Base-by-base conservation (phyloP, 2,888 invertebrate genomes). In the Autographa pulchrina region DNA sequence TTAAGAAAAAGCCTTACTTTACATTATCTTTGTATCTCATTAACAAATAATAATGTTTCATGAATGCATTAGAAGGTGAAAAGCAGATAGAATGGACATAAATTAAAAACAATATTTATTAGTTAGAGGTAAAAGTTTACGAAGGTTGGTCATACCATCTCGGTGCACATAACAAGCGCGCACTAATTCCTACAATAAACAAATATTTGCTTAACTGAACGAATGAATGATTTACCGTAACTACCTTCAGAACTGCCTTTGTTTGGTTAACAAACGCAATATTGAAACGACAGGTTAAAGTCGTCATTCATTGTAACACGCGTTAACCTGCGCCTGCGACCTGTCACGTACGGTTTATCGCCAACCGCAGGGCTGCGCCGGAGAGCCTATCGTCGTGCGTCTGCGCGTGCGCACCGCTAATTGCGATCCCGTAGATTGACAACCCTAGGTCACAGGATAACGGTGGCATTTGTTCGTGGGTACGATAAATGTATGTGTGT, bases 331-430 rank as follows among this genome's bases (percentile, higher is more conserved):
- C 71, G 74, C 60, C 67, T 74, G 79, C 78, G 81, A 85, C 81
- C 85, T 66, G 88, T 88, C 87, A 88, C 89, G 86, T 83, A 78
- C 81, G 85, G 75, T 82, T 88, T 86, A 89, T 87, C 90, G 82
- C 80, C 70, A 70, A 74, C 74, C 74, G 72, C 74, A 84, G 83
- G 86, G 86, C 75, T 84, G 82, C 64, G 80, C 62, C 78, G 66
- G 38, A 25, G 20, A 9, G 58, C 83, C 77, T 74, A 82, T 83
- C 78, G 77, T 74, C 69, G 75, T 80, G 80, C 82, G 83, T 72
- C 84, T 85, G 87, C 88, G 88, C 89, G 85, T 87, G 89, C 89
- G 85, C 88, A 84, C 74, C 74, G 79, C 87, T 92, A 90, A 92
- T 92, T 90, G 89, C 87, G 86, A 88, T 88, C 85, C 78, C 84